These are phyloP conservation scores for Dasyurus viverrinus DNA, from an alignment of 2,113 vertebrate species.

Conservation along the genomic window DNA sequence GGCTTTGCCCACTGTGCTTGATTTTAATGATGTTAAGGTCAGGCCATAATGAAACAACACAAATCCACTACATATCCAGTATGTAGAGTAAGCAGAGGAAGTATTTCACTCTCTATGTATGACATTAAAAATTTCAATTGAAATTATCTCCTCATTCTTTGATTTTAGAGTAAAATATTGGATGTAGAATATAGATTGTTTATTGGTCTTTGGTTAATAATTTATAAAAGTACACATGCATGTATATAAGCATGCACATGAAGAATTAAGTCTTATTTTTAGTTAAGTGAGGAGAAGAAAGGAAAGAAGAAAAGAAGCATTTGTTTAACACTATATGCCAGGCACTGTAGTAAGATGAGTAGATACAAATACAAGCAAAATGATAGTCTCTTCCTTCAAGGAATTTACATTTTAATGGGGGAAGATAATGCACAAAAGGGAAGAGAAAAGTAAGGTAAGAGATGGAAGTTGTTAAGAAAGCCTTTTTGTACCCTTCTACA, in stretches of 20 bases:
- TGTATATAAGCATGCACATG: background rate
- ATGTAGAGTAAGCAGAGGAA: background rate
- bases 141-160: background rate
- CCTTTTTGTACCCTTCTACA: background rate
- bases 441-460: background rate
- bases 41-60: conserved; percentile 9
- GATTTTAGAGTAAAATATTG: background rate
- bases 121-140: background rate
- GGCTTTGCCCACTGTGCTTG: background rate
- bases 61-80: background rate
- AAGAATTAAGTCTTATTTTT: background rate
- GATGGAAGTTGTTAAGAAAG: background rate
- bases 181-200: background rate
- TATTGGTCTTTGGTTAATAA: background rate
- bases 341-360: background rate
- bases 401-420: background rate
- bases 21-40: background rate
- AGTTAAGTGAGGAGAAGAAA: background rate
- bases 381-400: background rate
- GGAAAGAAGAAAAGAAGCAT: background rate
- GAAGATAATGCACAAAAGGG: background rate
- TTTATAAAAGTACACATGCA: background rate
- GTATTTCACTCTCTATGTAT: background rate
- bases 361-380: background rate
- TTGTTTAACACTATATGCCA: background rate